Base-by-base conservation (phyloP, 53 echinoderm and acorn worm species). In the Echinarachnius parma region DNA sequence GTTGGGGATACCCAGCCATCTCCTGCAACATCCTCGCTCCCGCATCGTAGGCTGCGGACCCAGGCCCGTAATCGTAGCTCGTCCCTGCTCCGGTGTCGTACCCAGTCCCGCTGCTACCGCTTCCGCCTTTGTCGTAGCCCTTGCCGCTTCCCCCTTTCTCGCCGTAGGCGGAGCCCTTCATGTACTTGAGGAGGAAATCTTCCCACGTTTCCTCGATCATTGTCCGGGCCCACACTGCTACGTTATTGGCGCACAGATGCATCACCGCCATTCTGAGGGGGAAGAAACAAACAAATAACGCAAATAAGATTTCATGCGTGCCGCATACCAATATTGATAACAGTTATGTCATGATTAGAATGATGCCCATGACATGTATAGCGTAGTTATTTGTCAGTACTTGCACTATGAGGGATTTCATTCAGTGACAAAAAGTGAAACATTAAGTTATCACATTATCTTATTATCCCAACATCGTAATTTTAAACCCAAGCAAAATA, bases 151-250 rank as follows among this genome's bases (percentile, higher is more conserved):
- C 82, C 34, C 49, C 46, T 33, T 64, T 57, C 25, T 39, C 78
- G n/a, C 61, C 78, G 35, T 68, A 39, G 8, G 32, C 48, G 16
- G 67, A 56, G 31, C 83, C 84, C 59, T 93, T 89, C 75, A 93
- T 80, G 37, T 89, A 89, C 60, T 93, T 90, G 35, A 90, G 34
- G 37, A 93, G 66, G 48, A 93, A 93, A 61, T 93, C 93, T 59
- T 89, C 93, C 93, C 93, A 93, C 2, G 90, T 93, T 30, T 93
- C 93, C 58, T 93, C 93, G 32, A 93, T 77, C 54, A 89, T 75
- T 30, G 93, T 93, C 30, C 93, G 83, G 11, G 84, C 89, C 57
- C 90, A 90, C 10, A 93, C 84, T 1, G 89, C 77, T 1, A 87
- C 77, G 78, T 93, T 93, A 25, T 89, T 93, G 5, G 93, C 93